These are phyloP conservation scores for Lottia gigantea DNA, from an alignment of 2,888 invertebrate genomes.

Conservation along the genomic window DNA sequence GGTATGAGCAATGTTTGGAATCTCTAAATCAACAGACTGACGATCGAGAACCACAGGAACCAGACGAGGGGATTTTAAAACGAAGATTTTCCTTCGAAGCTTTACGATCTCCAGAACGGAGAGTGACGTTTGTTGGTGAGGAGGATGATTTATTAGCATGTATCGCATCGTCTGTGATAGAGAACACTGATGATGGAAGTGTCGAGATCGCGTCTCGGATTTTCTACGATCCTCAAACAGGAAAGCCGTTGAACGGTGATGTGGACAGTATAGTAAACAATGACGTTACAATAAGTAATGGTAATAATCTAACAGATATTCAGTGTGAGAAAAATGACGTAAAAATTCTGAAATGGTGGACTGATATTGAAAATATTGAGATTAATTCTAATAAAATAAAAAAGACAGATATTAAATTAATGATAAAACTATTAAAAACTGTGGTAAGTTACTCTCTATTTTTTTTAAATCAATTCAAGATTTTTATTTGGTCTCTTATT, in stretches of 20 bases:
- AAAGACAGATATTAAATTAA: slow-evolving; percentile 29
- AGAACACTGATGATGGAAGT: background rate
- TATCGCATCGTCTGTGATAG: background rate
- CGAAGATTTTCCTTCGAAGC: slow-evolving; percentile 44
- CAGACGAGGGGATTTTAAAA: slow-evolving; percentile 42
- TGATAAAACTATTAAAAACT: slow-evolving; percentile 30
- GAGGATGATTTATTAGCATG: slow-evolving; percentile 10
- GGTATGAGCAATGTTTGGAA: slow-evolving; percentile 16
- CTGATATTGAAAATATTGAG: background rate
- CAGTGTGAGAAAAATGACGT: background rate
- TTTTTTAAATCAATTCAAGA: too few species aligned
- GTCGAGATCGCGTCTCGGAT: background rate
- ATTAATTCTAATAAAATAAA: slow-evolving; percentile 19
- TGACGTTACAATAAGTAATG: background rate
- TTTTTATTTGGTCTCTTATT: too few species aligned
- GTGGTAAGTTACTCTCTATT: slow-evolving; percentile 33
- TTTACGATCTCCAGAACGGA: slow-evolving; percentile 34
- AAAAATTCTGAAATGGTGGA: background rate
- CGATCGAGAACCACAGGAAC: slow-evolving; percentile 13
- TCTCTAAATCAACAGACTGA: background rate
- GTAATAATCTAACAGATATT: background rate
- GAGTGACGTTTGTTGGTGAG: slow-evolving; percentile 33
- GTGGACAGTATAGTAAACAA: background rate
- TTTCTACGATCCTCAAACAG: background rate
- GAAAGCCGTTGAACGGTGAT: background rate